phyloP scores from a whole-genome alignment of 2,888 invertebrate genomes.

The Eupithecia exiguata region DNA sequence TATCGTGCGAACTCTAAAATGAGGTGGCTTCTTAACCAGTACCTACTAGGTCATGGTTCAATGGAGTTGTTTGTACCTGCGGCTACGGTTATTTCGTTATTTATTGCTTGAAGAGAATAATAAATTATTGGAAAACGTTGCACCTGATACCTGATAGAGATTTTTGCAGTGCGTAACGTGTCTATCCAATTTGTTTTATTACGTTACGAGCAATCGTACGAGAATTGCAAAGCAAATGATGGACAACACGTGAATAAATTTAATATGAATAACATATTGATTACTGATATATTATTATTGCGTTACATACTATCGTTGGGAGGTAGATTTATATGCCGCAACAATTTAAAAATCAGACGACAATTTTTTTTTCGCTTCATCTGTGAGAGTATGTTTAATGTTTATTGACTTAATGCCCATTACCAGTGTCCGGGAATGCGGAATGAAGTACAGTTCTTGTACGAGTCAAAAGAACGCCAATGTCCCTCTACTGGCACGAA shows the following conservation, averaged over 20 bases:
- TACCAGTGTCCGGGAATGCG: too few relatives aligned
- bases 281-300: not conserved
- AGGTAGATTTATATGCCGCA: too few relatives aligned
- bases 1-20: not conserved
- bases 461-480: too few relatives aligned
- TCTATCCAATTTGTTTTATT: not conserved
- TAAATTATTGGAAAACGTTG: constrained; percentile 4
- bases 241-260: not conserved
- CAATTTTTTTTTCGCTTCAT: too few relatives aligned
- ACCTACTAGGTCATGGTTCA: constrained; percentile 4
- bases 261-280: not conserved
- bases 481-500: too few relatives aligned
- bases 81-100: not conserved
- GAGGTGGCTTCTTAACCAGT: not conserved
- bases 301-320: too few relatives aligned
- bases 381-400: too few relatives aligned
- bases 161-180: not conserved
- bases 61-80: not conserved
- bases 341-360: too few relatives aligned
- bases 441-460: too few relatives aligned
- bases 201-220: not conserved
- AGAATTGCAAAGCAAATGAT: not conserved
- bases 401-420: too few relatives aligned
- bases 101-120: not conserved
- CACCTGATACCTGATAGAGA: not conserved